These are phyloP conservation scores for Callosobruchus maculatus DNA, from an alignment of 2,888 invertebrate species.

Conservation along the genomic window DNA sequence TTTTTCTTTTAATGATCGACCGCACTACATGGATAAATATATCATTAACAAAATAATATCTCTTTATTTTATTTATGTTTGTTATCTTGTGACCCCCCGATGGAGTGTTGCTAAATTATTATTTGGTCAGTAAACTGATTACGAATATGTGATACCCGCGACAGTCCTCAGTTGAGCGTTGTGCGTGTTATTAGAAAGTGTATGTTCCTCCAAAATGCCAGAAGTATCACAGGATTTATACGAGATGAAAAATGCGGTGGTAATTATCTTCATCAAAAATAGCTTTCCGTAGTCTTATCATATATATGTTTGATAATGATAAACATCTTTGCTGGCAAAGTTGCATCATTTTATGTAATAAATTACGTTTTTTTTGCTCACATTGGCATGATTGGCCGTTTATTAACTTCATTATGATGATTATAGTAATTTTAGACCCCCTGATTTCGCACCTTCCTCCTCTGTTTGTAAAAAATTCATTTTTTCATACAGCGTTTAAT, in stretches of 20 bases:
- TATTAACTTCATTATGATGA: too few species aligned
- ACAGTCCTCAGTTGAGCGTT: not conserved
- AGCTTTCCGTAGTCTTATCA: slow-evolving; percentile 14
- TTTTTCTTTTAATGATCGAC: not conserved
- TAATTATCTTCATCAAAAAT: slow-evolving; percentile 53
- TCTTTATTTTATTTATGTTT: slow-evolving; percentile 5
- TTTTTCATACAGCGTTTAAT: too few species aligned
- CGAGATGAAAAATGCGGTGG: slow-evolving; percentile 56
- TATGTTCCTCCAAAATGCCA: slow-evolving; percentile 49
- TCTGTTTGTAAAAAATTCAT: too few species aligned
- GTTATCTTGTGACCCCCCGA: slow-evolving; percentile 16
- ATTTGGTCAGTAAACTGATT: slow-evolving; percentile 5
- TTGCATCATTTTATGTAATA: too few species aligned
- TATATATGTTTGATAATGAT: not conserved
- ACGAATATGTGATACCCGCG: not conserved
- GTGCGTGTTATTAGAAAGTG: not conserved
- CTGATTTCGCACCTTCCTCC: too few species aligned
- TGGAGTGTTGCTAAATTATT: slow-evolving; percentile 12
- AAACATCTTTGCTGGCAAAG: slow-evolving; percentile 51
- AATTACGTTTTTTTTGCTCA: too few species aligned
- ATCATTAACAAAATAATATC: not conserved
- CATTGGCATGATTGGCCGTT: too few species aligned
- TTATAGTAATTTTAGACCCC: too few species aligned
- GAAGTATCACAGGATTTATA: slow-evolving; percentile 53
- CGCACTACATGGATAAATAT: not conserved